Percentiles rank a stretch among this genome's conserved stretches.
phyloP scores from a whole-genome alignment of 2,113 vertebrate species.

The Embiotoca jacksoni region DNA sequence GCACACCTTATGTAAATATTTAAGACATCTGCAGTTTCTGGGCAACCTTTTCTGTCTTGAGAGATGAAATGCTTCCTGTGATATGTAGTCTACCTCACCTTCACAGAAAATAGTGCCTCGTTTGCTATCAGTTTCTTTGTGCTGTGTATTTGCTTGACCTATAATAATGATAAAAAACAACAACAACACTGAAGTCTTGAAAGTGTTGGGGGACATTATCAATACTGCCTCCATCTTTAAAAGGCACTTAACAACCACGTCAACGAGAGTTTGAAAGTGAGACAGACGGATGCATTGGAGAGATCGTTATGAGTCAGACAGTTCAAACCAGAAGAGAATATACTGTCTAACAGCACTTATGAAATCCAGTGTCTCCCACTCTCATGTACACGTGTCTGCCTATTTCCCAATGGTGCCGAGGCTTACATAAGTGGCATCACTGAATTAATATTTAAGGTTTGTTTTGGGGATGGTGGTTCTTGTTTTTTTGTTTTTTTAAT shows the following conservation, averaged over 20 bases:
- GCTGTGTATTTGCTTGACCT: not conserved
- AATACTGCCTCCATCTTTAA: not conserved
- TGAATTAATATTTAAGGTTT: conserved; percentile 80
- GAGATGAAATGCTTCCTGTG: conserved; percentile 88
- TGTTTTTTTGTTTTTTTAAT: conserved; percentile 48
- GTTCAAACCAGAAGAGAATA: conserved; percentile 25
- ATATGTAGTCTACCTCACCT: conserved; percentile 65
- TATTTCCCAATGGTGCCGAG: conserved; percentile 32
- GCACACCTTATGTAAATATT: conserved; percentile 97
- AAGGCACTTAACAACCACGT: not conserved
- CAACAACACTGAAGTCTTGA: not conserved
- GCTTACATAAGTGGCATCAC: conserved; percentile 77
- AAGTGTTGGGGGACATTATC: not conserved
- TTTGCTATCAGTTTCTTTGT: conserved; percentile 19
- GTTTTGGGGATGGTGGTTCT: conserved; percentile 63
- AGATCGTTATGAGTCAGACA: conserved; percentile 22
- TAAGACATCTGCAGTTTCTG: conserved; percentile 88
- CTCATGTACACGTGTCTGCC: conserved; percentile 35
- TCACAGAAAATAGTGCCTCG: conserved; percentile 46
- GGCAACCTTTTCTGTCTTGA: conserved; percentile 85
- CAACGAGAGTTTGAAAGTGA: not conserved
- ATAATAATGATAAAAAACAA: not conserved
- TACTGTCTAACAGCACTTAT: conserved; percentile 27
- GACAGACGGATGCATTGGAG: not conserved
- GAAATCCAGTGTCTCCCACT: conserved; percentile 42